Percentiles rank a stretch among this genome's conserved stretches.
phyloP scores from a whole-genome alignment of 2,888 invertebrate genomes.

The Eledona agricola region DNA sequence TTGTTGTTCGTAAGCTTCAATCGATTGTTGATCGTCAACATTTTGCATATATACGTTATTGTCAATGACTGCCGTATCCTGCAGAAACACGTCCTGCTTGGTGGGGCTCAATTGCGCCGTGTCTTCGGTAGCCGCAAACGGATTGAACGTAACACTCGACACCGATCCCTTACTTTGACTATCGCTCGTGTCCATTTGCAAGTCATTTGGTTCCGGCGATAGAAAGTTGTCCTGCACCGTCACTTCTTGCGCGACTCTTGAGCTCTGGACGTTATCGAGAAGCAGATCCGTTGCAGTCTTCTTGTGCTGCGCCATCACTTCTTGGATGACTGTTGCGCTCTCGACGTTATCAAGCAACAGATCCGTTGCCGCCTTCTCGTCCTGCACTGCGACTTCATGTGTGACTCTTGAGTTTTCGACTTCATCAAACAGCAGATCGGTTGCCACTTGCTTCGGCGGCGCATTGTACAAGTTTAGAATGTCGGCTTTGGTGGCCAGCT shows the following conservation, averaged over 20 bases:
- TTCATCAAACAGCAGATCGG: constrained; percentile 45
- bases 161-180: constrained; percentile 60
- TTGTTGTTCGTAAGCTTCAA: constrained; percentile 8
- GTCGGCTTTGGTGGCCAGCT: constrained; percentile 59
- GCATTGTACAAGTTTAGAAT: constrained; percentile 60
- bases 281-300: constrained; percentile 45
- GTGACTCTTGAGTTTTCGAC: too few species aligned
- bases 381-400: constrained; percentile 41
- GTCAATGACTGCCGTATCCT: constrained; percentile 40
- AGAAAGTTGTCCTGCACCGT: constrained; percentile 49
- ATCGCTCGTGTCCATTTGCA: constrained; percentile 61
- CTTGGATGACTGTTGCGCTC: too few species aligned
- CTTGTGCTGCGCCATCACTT: too few species aligned
- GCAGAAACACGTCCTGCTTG: constrained; percentile 43
- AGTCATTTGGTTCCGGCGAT: constrained; percentile 58
- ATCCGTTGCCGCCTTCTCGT: constrained; percentile 45
- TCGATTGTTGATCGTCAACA: constrained; percentile 26
- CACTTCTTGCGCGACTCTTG: constrained; percentile 27
- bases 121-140: constrained; percentile 60
- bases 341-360: constrained; percentile 46
- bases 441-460: constrained; percentile 42
- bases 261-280: constrained; percentile 46
- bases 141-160: constrained; percentile 63
- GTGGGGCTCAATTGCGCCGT: constrained; percentile 43
- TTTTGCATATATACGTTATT: constrained; percentile 41